Evolutionary conservation across 1,140 invertebrate species (phyloP).

Genomic region (Drosophila athabasca): DNA sequence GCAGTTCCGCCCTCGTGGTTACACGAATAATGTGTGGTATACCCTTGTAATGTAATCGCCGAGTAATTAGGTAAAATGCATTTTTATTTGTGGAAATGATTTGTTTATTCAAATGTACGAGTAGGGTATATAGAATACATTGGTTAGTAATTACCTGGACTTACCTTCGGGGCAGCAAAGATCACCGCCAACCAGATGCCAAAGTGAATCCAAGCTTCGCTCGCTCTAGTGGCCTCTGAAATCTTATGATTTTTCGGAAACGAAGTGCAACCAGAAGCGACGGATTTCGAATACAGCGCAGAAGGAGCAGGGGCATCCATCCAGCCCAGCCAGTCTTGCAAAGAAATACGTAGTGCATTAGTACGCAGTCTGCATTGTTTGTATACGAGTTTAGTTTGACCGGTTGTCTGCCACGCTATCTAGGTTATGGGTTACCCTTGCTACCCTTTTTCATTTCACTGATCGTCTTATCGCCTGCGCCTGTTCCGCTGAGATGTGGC

Average conservation of each 20-base stretch:
- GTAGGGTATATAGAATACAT: too few species aligned
- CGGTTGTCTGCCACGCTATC: conserved; percentile 15
- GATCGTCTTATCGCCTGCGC: conserved; percentile 9
- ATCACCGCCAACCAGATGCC: conserved; percentile 19
- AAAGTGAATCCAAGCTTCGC: conserved; percentile 10
- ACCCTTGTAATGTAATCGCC: too few species aligned
- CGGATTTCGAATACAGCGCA: conserved; percentile 26
- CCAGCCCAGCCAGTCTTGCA: conserved; percentile 71
- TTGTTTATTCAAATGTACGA: too few species aligned
- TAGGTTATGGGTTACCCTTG: conserved; percentile 35
- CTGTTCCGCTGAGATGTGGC: conserved; percentile 18
- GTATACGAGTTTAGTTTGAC: conserved; percentile 23
- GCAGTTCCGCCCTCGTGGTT: too few species aligned
- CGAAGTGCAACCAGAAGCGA: conserved; percentile 26
- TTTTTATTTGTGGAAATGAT: too few species aligned
- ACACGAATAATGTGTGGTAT: too few species aligned
- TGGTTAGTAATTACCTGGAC: conserved; percentile 21
- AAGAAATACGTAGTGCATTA: conserved; percentile 79
- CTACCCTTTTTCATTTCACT: conserved; percentile 12
- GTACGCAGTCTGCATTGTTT: conserved; percentile 45
- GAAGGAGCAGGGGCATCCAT: conserved; percentile 53
- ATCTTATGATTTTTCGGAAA: conserved; percentile 18
- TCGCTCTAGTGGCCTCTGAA: conserved; percentile 11
- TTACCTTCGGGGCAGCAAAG: conserved; percentile 17
- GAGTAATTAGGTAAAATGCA: too few species aligned